phyloP scores from a whole-genome alignment of 2,797 vertebrate species.

The Sebastiscus albofasciatus region DNA sequence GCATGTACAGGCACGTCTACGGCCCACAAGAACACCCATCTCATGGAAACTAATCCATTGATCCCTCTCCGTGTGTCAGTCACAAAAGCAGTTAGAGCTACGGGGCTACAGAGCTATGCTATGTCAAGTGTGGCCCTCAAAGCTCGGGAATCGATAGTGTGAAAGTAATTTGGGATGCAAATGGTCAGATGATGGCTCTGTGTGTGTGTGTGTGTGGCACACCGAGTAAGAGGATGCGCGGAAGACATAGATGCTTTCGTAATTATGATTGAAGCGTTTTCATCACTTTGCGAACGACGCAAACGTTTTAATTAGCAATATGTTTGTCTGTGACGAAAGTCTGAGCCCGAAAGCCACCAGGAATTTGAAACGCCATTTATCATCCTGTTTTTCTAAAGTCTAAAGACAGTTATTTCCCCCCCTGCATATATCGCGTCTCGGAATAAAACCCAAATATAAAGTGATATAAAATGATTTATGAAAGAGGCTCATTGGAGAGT shows the following conservation, averaged over 20 bases:
- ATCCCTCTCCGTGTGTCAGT: constrained; percentile 77
- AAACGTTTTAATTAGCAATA: constrained; percentile 8
- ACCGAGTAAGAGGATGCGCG: not conserved
- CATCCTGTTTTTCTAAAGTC: constrained; percentile 27
- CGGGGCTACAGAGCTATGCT: constrained; percentile 60
- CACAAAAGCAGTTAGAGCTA: constrained; percentile 75
- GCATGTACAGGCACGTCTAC: constrained; percentile 82
- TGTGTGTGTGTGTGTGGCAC: not conserved
- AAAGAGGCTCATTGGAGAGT: constrained; percentile 57
- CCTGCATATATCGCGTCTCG: constrained; percentile 26
- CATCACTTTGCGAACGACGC: not conserved
- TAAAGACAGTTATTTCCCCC: not conserved
- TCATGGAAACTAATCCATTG: constrained; percentile 85
- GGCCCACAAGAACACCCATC: constrained; percentile 71
- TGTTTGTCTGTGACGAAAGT: not conserved
- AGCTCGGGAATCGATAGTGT: constrained; percentile 65
- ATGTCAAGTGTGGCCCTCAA: constrained; percentile 78
- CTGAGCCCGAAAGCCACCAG: constrained; percentile 1
- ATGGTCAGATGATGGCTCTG: constrained; percentile 28
- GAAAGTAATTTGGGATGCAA: constrained; percentile 70
- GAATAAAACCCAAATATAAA: constrained; percentile 57
- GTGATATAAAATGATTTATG: constrained; percentile 71
- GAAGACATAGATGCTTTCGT: constrained; percentile 3
- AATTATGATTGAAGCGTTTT: not conserved
- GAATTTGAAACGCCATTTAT: constrained; percentile 20